Conservation (phyloP, 1,140 invertebrate genomes). For the Scaptomyza graminum region DNA sequence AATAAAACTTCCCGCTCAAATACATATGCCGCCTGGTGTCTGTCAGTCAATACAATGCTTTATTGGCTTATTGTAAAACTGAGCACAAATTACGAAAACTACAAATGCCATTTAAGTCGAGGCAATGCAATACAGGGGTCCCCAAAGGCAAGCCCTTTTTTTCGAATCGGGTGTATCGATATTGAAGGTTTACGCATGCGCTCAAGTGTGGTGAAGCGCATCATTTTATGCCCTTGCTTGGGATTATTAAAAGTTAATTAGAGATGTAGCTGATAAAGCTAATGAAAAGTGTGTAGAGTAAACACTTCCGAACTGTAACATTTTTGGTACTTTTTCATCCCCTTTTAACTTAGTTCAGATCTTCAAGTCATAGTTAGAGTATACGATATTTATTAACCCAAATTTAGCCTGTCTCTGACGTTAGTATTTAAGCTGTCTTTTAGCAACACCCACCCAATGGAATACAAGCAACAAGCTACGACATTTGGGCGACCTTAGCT, state of each 20-base stretch:
- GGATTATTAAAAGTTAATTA: background rate
- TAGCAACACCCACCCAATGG: constrained; percentile 12
- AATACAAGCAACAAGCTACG: background rate
- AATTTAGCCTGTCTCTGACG: background rate
- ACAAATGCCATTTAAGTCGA: constrained; percentile 62
- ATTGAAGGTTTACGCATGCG: constrained; percentile 65
- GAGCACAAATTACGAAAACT: constrained; percentile 43
- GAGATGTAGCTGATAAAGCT: too few species aligned
- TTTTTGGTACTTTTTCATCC: too few species aligned
- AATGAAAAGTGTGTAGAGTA: too few species aligned
- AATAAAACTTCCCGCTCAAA: constrained; percentile 45
- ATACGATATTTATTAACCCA: background rate
- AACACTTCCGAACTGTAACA: too few species aligned
- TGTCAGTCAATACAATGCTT: constrained; percentile 48
- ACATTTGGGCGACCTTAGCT: constrained; percentile 62
- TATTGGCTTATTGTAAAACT: constrained; percentile 59
- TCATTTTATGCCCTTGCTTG: constrained; percentile 36
- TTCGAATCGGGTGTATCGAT: constrained; percentile 22
- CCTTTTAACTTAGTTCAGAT: too few species aligned
- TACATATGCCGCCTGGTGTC: background rate
- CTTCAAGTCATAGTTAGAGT: background rate
- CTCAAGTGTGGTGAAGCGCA: constrained; percentile 66
- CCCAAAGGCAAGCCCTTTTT: constrained; percentile 64
- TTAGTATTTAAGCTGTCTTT: constrained; percentile 1
- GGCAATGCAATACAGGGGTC: constrained; percentile 29